Evolutionary conservation across 2,797 vertebrate genomes (phyloP).

Genomic region (Arnoldichthys spilopterus): DNA sequence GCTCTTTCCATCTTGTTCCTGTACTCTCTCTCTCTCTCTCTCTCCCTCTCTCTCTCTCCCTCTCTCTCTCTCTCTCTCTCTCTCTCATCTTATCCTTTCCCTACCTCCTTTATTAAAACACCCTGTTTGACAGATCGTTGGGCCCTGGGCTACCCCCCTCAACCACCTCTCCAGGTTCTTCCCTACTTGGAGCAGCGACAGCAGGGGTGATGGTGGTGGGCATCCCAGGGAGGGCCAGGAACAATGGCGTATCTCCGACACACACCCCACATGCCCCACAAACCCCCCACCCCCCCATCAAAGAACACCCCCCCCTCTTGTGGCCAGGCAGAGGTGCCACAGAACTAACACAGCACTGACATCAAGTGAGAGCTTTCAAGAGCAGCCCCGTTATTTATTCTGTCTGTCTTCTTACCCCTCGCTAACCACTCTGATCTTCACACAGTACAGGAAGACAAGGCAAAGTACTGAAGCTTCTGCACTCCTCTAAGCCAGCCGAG

Average conservation of each 20-base stretch:
- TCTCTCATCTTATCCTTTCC: slow-evolving; percentile 27
- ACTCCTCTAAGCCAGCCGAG: slow-evolving; percentile 32
- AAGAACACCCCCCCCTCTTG: slow-evolving; percentile 50
- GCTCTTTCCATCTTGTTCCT: slow-evolving; percentile 76
- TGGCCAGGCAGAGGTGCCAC: slow-evolving; percentile 57
- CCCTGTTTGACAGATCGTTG: slow-evolving; percentile 61
- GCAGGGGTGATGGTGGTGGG: slow-evolving; percentile 57
- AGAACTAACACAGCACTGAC: slow-evolving; percentile 61
- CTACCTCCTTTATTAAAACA: slow-evolving; percentile 60
- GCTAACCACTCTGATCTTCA: slow-evolving; percentile 60
- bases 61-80: slow-evolving; percentile 64
- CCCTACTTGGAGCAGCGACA: slow-evolving; percentile 68
- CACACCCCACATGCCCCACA: slow-evolving; percentile 41
- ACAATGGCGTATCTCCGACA: slow-evolving; percentile 60
- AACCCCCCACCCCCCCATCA: slow-evolving; percentile 50
- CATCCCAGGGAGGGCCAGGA: slow-evolving; percentile 66
- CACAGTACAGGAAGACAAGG: slow-evolving; percentile 60
- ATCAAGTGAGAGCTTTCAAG: slow-evolving; percentile 63
- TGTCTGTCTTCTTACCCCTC: slow-evolving; percentile 59
- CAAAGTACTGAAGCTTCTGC: slow-evolving; percentile 55
- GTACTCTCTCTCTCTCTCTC: slow-evolving; percentile 64
- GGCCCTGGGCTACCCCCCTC: slow-evolving; percentile 58
- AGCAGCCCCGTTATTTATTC: slow-evolving; percentile 63
- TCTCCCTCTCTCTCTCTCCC: slow-evolving; percentile 19
- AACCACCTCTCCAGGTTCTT: slow-evolving; percentile 71